phyloP scores from a whole-genome alignment of 2,797 vertebrate species.

The Microctenopoma steveboyesi region DNA sequence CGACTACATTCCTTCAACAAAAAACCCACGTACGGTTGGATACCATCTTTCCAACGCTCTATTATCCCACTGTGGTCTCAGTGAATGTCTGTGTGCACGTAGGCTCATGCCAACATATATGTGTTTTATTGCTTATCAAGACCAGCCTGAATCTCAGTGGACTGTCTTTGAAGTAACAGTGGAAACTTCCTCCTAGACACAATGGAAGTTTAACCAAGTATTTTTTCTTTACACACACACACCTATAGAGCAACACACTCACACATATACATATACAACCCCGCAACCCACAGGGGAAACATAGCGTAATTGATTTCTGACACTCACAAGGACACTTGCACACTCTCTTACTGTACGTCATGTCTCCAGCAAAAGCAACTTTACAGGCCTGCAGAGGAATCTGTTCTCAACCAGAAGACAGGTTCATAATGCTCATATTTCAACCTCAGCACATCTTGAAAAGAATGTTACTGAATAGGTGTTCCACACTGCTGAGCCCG shows the following conservation, averaged over 20 bases:
- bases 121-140: constrained; percentile 34
- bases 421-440: constrained; percentile 77
- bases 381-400: constrained; percentile 72
- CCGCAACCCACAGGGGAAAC: constrained; percentile 50
- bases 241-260: background rate
- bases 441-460: constrained; percentile 68
- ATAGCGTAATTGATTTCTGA: constrained; percentile 72
- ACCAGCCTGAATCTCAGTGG: constrained; percentile 14
- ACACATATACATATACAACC: constrained; percentile 47
- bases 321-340: constrained; percentile 68
- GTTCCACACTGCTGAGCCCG: constrained; percentile 58
- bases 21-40: constrained; percentile 21
- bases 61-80: constrained; percentile 17
- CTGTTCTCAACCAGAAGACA: constrained; percentile 71
- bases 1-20: constrained; percentile 68
- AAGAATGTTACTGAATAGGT: constrained; percentile 62
- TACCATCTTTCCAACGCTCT: constrained; percentile 44
- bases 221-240: background rate
- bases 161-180: constrained; percentile 20
- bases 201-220: constrained; percentile 27
- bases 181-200: constrained; percentile 39
- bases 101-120: constrained; percentile 18
- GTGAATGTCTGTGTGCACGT: constrained; percentile 27
- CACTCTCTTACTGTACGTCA: constrained; percentile 67
- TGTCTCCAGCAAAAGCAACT: constrained; percentile 67